Percentiles rank a stretch among this genome's conserved stretches.
These are phyloP conservation scores for Athalia circularis DNA, from an alignment of 2,888 invertebrate genomes.

Conservation along the genomic window DNA sequence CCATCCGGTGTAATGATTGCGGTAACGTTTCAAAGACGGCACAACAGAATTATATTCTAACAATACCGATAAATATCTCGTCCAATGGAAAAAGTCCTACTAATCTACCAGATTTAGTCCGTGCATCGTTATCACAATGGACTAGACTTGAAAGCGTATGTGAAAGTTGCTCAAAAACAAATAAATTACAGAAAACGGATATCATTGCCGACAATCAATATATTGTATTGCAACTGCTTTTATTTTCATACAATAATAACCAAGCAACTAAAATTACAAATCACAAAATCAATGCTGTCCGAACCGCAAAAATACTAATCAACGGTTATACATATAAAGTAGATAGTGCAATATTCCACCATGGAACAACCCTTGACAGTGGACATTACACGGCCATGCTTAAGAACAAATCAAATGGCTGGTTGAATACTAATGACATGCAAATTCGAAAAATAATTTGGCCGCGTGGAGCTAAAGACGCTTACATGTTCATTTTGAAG, in stretches of 20 bases:
- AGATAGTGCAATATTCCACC: conserved; percentile 43
- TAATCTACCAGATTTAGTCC: conserved; percentile 28
- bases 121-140: conserved; percentile 20
- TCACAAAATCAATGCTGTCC: conserved; percentile 34
- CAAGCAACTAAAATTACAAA: conserved; percentile 16
- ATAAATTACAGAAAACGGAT: conserved; percentile 6
- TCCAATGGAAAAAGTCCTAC: not conserved
- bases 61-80: not conserved
- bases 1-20: conserved; percentile 3
- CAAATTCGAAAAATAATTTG: conserved; percentile 29
- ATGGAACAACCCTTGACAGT: conserved; percentile 17
- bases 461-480: conserved; percentile 39
- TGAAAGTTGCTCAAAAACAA: not conserved
- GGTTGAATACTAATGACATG: conserved; percentile 25
- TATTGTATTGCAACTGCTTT: conserved; percentile 4
- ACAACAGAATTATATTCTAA: conserved; percentile 6
- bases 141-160: conserved; percentile 7
- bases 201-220: not conserved
- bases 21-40: not conserved
- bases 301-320: conserved; percentile 6
- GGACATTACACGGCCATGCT: conserved; percentile 46
- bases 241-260: not conserved
- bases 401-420: not conserved
- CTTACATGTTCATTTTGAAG: conserved; percentile 38
- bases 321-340: conserved; percentile 14